Evolutionary conservation across 64 coral and sea anemone genomes (phyloP).

Genomic region (Pocillopora verrucosa): DNA sequence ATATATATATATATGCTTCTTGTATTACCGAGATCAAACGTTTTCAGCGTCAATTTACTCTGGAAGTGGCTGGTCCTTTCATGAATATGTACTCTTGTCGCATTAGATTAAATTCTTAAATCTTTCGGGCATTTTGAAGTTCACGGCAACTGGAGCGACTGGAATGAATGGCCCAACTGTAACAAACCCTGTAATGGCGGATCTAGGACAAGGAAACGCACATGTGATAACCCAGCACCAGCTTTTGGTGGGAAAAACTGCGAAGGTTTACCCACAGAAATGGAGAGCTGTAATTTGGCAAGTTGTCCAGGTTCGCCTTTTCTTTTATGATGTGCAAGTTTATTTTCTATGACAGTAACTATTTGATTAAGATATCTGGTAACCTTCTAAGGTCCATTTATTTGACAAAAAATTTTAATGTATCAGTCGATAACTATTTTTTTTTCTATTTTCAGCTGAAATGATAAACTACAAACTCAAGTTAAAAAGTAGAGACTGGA

Average conservation of each 20-base stretch:
- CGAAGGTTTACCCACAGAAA: background rate
- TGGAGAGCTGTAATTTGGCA: background rate
- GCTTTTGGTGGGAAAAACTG: background rate
- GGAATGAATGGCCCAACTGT: constrained; percentile 30
- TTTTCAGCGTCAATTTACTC: too few species aligned
- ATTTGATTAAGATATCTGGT: too few species aligned
- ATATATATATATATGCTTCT: too few species aligned
- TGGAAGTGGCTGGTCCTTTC: too few species aligned
- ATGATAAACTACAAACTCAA: background rate
- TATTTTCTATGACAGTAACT: too few species aligned
- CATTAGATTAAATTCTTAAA: too few species aligned
- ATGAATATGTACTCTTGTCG: too few species aligned
- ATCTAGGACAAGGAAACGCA: background rate
- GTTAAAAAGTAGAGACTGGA: background rate
- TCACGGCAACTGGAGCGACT: constrained; percentile 33
- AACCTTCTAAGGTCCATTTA: too few species aligned
- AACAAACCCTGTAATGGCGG: constrained; percentile 14
- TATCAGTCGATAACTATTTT: too few species aligned
- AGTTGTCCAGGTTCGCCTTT: constrained; percentile 16
- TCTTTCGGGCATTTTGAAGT: background rate
- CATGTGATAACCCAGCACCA: background rate
- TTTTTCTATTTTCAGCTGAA: background rate
- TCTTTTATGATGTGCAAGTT: too few species aligned
- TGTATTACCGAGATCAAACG: too few species aligned
- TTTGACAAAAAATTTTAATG: too few species aligned